Conservation (phyloP, 2,797 vertebrate genomes). For the Xenentodon cancila region DNA sequence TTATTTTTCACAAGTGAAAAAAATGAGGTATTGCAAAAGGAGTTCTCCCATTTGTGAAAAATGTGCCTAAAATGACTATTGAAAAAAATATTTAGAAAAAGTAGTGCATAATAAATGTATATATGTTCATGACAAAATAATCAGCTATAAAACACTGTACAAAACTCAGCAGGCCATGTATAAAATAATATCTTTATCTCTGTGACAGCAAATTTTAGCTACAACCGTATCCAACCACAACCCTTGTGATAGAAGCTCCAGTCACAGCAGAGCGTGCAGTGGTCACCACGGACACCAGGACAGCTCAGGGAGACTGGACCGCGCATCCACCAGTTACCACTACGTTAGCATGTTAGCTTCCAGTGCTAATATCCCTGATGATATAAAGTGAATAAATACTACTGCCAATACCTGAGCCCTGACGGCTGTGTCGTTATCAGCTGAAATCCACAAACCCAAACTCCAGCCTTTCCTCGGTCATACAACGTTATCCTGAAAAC, state of each 20-base stretch:
- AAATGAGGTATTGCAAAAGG: conserved; percentile 99
- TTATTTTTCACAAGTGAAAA: conserved; percentile 99
- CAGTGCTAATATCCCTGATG: conserved; percentile 98
- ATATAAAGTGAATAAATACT: conserved; percentile 91
- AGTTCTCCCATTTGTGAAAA: conserved; percentile 99
- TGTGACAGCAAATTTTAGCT: conserved; percentile 99
- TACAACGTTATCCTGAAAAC: conserved; percentile 63
- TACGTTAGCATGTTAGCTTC: conserved; percentile 93
- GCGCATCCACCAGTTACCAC: conserved; percentile 91
- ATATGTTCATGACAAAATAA: conserved; percentile 99
- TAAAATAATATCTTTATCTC: conserved; percentile 98
- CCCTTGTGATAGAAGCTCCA: conserved; percentile 89
- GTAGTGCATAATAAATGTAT: conserved; percentile 99
- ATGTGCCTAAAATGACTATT: conserved; percentile 99
- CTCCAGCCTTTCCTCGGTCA: conserved; percentile 57
- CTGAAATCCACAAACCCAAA: conserved; percentile 73
- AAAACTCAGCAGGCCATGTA: conserved; percentile 99
- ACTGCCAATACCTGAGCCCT: conserved; percentile 87
- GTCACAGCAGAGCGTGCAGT: conserved; percentile 94
- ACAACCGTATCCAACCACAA: conserved; percentile 92
- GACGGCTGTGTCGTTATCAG: conserved; percentile 78
- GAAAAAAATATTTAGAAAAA: conserved; percentile 99
- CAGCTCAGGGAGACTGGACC: conserved; percentile 85
- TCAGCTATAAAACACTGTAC: conserved; percentile 99
- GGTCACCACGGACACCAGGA: conserved; percentile 96